Conservation (phyloP, 2,797 vertebrate genomes). For the Pempheris klunzingeri region DNA sequence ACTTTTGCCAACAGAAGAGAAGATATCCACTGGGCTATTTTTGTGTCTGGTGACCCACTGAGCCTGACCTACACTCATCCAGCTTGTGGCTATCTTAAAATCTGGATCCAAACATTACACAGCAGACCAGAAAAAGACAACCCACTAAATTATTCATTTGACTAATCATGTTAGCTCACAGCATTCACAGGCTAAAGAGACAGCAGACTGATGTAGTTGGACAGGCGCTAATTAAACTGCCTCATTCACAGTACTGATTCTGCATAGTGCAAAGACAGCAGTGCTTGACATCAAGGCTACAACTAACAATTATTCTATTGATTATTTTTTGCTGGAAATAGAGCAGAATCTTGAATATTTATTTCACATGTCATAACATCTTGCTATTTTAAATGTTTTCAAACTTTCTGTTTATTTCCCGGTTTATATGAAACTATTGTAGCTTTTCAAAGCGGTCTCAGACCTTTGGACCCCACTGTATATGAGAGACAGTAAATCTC, state of each 20-base stretch:
- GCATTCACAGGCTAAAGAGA: neutral
- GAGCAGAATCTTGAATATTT: no score
- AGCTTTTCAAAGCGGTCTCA: no score
- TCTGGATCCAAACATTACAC: neutral
- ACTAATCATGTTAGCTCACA: neutral
- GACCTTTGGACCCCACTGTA: no score
- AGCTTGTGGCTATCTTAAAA: neutral
- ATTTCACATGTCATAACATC: no score
- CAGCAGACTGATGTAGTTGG: neutral
- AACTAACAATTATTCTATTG: no score
- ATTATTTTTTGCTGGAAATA: no score
- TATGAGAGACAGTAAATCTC: neutral
- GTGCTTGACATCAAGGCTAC: no score
- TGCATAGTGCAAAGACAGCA: no score
- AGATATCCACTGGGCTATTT: neutral
- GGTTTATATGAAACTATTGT: no score
- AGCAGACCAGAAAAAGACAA: no score
- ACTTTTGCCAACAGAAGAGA: neutral
- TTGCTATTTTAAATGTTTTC: no score
- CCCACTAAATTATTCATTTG: neutral
- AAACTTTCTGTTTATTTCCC: no score
- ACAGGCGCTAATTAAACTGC: neutral
- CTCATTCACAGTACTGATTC: neutral
- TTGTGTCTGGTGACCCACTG: neutral
- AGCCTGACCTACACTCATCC: neutral